Evolutionary conservation across 53 echinoderm and acorn worm species (phyloP).

Genomic region (Patiria pectinifera): DNA sequence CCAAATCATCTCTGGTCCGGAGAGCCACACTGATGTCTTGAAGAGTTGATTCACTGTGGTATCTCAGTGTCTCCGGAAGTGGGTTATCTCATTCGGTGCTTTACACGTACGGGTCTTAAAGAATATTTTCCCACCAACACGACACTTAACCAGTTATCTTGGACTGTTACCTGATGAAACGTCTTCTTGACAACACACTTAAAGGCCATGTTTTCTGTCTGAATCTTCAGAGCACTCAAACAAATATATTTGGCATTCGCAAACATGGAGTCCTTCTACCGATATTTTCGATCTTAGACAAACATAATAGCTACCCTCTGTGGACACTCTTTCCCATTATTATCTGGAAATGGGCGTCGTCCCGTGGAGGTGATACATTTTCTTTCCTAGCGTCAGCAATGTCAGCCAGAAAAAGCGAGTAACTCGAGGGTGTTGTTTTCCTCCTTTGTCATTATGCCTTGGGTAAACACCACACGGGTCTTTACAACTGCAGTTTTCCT

Average conservation of each 20-base stretch:
- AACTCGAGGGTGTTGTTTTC: constrained; percentile 58
- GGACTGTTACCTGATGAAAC: constrained; percentile 65
- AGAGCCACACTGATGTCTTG: constrained; percentile 29
- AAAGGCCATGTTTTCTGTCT: constrained; percentile 61
- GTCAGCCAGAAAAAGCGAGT: constrained; percentile 49
- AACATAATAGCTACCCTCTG: constrained; percentile 67
- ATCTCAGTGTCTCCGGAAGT: constrained; percentile 61
- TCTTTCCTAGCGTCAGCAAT: constrained; percentile 34
- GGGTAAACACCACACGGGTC: neutral
- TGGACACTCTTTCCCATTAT: constrained; percentile 48
- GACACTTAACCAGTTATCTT: constrained; percentile 55
- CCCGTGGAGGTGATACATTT: constrained; percentile 34
- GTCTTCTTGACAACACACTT: constrained; percentile 66
- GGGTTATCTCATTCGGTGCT: constrained; percentile 77
- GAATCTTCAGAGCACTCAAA: constrained; percentile 67
- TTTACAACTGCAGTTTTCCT: no score
- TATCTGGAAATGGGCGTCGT: constrained; percentile 65
- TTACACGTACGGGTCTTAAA: constrained; percentile 81
- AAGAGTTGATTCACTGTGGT: neutral
- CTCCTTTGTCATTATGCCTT: constrained; percentile 35
- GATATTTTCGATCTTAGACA: constrained; percentile 26
- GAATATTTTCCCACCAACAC: no score
- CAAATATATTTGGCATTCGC: constrained; percentile 42
- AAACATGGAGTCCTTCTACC: neutral
- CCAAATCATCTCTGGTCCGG: constrained; percentile 47